Base-by-base conservation (phyloP, 2,888 invertebrate species). In the Priapulus caudatus region DNA sequence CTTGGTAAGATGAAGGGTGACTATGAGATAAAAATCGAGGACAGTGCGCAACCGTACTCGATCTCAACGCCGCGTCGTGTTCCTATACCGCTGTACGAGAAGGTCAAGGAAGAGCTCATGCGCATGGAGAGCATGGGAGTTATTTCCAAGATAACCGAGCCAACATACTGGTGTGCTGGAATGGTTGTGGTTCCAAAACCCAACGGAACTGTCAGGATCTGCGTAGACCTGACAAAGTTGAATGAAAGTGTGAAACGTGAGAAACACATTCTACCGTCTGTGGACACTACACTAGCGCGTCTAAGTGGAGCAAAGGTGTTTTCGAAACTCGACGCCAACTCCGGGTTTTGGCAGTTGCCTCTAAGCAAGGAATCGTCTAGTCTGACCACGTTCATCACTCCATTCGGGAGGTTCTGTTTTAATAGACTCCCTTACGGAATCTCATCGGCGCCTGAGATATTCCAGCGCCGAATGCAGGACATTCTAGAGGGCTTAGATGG, bases 151-250 rank as follows among this genome's bases (percentile, higher is more conserved):
- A 63, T 68, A 1, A 57, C 63, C 10, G 53, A 58, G 50, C 63
- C 64, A 3, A 67, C 65, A 2, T 63, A 61, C 1, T 70, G 67
- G 67, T 68, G 66, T 52, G 60, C 65, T 5, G 63, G 64, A 1
- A 64, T 69, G 52, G 69, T 70, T 1, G 60, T 64, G 2, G 66
- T 63, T 0, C 59, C 57, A 4, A 65, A 66, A 55, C 47, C 51
- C 1, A 65, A n/a, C n/a, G n/a, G n/a, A n/a, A n/a, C n/a, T n/a
- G n/a, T n/a, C n/a, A n/a, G n/a, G n/a, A n/a, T n/a, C 5, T 66
- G 64, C n/a, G n/a, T n/a, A n/a, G n/a, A n/a, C n/a, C n/a, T n/a
- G n/a, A n/a, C 48, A n/a, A 48, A 24, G 10, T 43, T 48, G 33
- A 58, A 59, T 44, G 45, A 56, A 22, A 24, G 20, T 18, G 54